Evolutionary conservation across 2,113 vertebrate genomes (phyloP).

Genomic region (Labeo rohita): DNA sequence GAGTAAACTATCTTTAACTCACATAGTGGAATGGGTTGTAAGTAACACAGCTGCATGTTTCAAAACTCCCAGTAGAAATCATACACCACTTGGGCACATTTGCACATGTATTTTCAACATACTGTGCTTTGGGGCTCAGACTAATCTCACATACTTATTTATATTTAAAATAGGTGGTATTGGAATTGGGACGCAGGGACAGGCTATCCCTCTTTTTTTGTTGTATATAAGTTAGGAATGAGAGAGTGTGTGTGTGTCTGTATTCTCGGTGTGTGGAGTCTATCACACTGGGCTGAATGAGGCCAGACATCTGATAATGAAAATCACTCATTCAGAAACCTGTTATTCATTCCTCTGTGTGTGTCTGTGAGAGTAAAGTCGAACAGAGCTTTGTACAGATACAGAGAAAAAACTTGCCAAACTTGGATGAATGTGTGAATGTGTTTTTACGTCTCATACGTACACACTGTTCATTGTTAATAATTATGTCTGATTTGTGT

Average conservation of each 20-base stretch:
- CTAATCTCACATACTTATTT: background rate
- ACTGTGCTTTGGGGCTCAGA: background rate
- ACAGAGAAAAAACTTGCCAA: background rate
- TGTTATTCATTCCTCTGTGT: background rate
- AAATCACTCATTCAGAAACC: constrained; percentile 11
- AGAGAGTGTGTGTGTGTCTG: background rate
- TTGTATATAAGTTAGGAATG: background rate
- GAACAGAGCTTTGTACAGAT: background rate
- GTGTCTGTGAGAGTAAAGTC: background rate
- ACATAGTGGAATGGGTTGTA: background rate
- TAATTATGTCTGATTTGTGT: background rate
- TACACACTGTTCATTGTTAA: constrained; percentile 4
- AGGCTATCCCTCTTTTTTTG: background rate
- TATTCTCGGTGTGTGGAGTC: background rate
- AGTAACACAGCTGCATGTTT: background rate
- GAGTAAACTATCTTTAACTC: background rate
- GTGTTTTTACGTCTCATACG: background rate
- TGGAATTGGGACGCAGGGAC: background rate
- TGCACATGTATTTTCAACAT: background rate
- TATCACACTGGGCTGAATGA: background rate
- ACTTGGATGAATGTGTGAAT: background rate
- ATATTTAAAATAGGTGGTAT: background rate
- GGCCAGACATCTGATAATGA: background rate
- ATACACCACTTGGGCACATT: background rate
- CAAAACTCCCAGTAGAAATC: background rate